Evolutionary conservation across 1,140 invertebrate genomes (phyloP).

Genomic region (Sycophaga agraensis): DNA sequence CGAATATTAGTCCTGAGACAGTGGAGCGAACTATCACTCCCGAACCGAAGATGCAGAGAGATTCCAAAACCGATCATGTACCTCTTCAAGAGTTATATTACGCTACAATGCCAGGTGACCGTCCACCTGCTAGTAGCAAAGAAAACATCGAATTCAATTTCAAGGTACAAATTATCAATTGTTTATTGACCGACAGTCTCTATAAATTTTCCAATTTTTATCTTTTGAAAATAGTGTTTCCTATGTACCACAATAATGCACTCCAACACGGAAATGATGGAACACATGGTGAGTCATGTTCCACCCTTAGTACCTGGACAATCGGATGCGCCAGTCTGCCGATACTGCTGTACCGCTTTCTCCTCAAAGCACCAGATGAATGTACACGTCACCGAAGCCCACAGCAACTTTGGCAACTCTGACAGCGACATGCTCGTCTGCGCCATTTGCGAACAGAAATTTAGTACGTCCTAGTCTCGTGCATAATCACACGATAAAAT

Average conservation of each 20-base stretch:
- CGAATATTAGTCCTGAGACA: constrained; percentile 9
- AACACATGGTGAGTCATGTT: constrained; percentile 71
- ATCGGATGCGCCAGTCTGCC: constrained; percentile 47
- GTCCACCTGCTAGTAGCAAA: constrained; percentile 1
- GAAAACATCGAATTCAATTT: constrained; percentile 42
- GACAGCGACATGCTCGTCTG: constrained; percentile 61
- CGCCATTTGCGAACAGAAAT: constrained; percentile 69
- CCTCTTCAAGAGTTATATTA: constrained; percentile 51
- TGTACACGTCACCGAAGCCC: constrained; percentile 50
- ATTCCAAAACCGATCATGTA: constrained; percentile 29
- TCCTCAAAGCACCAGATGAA: constrained; percentile 51
- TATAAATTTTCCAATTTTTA: neutral
- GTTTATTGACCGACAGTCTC: too few species aligned
- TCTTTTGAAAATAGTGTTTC: constrained; percentile 53
- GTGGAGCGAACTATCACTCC: neutral
- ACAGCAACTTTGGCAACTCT: constrained; percentile 51
- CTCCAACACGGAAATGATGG: constrained; percentile 63
- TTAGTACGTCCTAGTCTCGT: constrained; percentile 36
- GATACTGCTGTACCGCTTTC: constrained; percentile 53
- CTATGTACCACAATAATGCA: constrained; percentile 61
- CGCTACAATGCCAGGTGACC: constrained; percentile 50
- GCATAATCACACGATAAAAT: neutral
- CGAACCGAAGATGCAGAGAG: constrained; percentile 18
- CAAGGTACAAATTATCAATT: constrained; percentile 36
- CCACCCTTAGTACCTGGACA: constrained; percentile 50